These are phyloP conservation scores for Periophthalmus modestus DNA, from an alignment of 2,113 vertebrate species.

Conservation along the genomic window DNA sequence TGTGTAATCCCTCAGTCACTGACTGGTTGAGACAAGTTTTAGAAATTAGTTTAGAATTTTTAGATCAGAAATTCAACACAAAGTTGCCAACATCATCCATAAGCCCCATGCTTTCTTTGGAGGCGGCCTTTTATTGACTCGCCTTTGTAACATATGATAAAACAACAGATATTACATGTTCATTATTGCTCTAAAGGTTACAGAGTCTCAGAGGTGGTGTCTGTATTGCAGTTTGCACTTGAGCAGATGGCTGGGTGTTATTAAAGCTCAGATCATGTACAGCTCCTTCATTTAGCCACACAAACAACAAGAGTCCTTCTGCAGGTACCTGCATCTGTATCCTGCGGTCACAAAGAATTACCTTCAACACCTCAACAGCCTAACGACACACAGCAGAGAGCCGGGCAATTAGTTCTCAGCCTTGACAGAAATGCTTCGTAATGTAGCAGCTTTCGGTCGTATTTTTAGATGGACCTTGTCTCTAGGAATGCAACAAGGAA, in stretches of 20 bases:
- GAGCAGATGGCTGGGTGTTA: conserved; percentile 65
- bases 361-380: conserved; percentile 15
- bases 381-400: not conserved
- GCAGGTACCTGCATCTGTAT: conserved; percentile 18
- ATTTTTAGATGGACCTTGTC: not conserved
- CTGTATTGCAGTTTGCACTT: conserved; percentile 29
- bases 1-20: too few relatives aligned
- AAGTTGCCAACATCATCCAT: too few relatives aligned
- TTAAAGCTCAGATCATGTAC: conserved; percentile 32
- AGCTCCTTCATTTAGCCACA: conserved; percentile 43
- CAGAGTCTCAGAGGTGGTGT: conserved; percentile 29
- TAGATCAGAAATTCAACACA: too few relatives aligned
- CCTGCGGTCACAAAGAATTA: conserved; percentile 42
- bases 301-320: conserved; percentile 43
- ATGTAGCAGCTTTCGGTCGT: not conserved
- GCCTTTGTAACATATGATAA: conserved; percentile 47
- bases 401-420: not conserved
- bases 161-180: conserved; percentile 61
- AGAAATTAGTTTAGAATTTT: too few relatives aligned
- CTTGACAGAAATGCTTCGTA: not conserved
- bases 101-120: too few relatives aligned
- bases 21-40: too few relatives aligned
- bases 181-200: conserved; percentile 51
- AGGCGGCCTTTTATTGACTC: not conserved
- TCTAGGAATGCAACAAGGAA: not conserved